These are phyloP conservation scores for Lycaon pictus DNA, from an alignment of 2,113 vertebrate genomes.

Conservation along the genomic window DNA sequence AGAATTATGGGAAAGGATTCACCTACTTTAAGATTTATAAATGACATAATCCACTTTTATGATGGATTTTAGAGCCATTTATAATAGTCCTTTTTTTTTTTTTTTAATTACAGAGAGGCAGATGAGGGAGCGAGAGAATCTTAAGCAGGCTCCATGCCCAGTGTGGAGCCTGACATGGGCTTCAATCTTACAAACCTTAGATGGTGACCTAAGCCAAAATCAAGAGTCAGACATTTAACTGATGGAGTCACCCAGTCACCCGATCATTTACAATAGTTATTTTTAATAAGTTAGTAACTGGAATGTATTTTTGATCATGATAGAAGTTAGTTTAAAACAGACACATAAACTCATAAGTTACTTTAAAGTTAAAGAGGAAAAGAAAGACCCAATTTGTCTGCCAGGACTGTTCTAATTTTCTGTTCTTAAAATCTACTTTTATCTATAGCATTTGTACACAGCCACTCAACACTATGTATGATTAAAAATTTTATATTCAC, in stretches of 20 bases:
- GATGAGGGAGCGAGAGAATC: background rate
- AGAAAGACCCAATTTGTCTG: slow-evolving; percentile 2
- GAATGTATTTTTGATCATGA: slow-evolving; percentile 46
- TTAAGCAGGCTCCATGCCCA: background rate
- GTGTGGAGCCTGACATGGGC: background rate
- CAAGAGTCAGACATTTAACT: background rate
- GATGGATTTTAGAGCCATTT: slow-evolving; percentile 15
- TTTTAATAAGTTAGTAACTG: slow-evolving; percentile 21
- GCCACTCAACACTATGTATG: background rate
- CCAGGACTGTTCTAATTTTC: slow-evolving; percentile 25
- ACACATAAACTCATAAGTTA: slow-evolving; percentile 23
- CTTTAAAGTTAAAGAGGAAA: slow-evolving; percentile 36
- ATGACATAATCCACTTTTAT: background rate
- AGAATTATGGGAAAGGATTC: background rate
- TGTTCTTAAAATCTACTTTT: slow-evolving; percentile 51
- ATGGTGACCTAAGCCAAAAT: background rate
- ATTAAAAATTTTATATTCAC: slow-evolving; percentile 7
- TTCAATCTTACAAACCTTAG: background rate
- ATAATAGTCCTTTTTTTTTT: background rate
- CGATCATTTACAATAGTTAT: background rate
- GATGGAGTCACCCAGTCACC: background rate
- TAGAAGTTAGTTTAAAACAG: slow-evolving; percentile 23
- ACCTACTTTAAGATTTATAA: slow-evolving; percentile 6
- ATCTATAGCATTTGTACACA: background rate
- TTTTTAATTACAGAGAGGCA: background rate